Conservation (phyloP, 92 coral and sea anemone species). For the Metridium senile region DNA sequence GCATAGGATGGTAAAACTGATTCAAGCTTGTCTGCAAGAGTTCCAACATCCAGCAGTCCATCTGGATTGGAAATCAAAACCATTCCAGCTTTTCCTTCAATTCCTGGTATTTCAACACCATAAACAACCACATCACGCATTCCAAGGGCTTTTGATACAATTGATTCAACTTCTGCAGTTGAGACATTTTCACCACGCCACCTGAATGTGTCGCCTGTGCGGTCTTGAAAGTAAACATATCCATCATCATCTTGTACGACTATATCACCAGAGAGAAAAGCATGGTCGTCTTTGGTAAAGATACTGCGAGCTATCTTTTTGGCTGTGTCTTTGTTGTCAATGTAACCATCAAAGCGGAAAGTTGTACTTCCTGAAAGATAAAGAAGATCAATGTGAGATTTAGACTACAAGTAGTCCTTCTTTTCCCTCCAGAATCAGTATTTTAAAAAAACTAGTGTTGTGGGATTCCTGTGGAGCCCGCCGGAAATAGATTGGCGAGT, state of each 20-base stretch:
- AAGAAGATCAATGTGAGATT: background rate
- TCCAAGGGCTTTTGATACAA: slow-evolving; percentile 73
- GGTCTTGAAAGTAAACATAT: slow-evolving; percentile 89
- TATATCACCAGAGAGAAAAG: slow-evolving; percentile 85
- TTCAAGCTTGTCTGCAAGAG: slow-evolving; percentile 52
- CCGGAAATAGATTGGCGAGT: too few species aligned
- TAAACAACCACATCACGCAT: slow-evolving; percentile 88
- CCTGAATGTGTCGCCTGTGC: slow-evolving; percentile 98
- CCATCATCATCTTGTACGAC: slow-evolving; percentile 83
- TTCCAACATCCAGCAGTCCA: slow-evolving; percentile 50
- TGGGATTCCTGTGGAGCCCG: too few species aligned
- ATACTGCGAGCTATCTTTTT: slow-evolving; percentile 72
- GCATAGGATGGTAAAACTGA: slow-evolving; percentile 83
- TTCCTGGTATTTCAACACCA: slow-evolving; percentile 89
- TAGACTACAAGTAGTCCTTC: too few species aligned
- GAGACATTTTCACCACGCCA: slow-evolving; percentile 99
- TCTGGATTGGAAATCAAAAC: slow-evolving; percentile 85
- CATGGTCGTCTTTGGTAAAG: slow-evolving; percentile 68
- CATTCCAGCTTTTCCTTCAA: slow-evolving; percentile 97
- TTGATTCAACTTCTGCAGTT: slow-evolving; percentile 90
- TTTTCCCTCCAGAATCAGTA: too few species aligned
- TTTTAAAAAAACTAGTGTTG: too few species aligned
- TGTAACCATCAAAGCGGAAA: slow-evolving; percentile 80
- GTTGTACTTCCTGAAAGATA: slow-evolving; percentile 45
- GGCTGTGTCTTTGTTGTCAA: slow-evolving; percentile 66